A percentile compares a stretch with the other conserved stretches of the same genome.
phyloP scores from a whole-genome alignment of 2,888 invertebrate genomes.

The Zaprionus obscuricornis region DNA sequence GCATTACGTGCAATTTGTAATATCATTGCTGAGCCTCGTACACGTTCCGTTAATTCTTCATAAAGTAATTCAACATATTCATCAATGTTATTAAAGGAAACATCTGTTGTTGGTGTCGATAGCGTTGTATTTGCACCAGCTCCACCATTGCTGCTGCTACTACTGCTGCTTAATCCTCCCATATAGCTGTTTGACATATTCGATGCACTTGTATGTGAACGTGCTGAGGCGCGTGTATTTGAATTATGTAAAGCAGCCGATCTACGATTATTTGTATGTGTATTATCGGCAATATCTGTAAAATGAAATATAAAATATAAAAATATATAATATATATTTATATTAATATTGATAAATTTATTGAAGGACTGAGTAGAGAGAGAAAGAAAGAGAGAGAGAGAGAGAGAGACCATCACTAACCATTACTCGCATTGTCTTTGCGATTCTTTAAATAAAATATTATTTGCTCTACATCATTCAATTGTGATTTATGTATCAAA shows the following conservation, averaged over 20 bases:
- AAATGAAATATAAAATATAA: no score
- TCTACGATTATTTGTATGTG: constrained; percentile 72
- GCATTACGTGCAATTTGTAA: constrained; percentile 95
- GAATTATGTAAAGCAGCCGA: constrained; percentile 69
- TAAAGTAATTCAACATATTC: constrained; percentile 98
- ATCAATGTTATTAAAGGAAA: constrained; percentile 92
- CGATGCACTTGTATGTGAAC: constrained; percentile 51
- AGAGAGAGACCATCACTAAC: no score
- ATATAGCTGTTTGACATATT: constrained; percentile 42
- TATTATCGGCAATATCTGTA: constrained; percentile 79
- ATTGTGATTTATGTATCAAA: constrained; percentile 91
- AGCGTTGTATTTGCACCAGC: constrained; percentile 75
- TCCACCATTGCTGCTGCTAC: no score
- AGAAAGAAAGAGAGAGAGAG: no score
- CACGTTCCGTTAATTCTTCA: constrained; percentile 96
- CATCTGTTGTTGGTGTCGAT: constrained; percentile 85
- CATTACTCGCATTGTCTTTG: constrained; percentile 84
- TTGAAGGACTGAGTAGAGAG: background rate
- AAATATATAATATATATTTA: no score
- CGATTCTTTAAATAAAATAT: constrained; percentile 94
- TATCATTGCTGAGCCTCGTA: constrained; percentile 95
- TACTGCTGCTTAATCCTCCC: no score
- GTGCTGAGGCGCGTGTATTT: constrained; percentile 62
- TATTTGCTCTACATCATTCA: constrained; percentile 93
- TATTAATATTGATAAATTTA: no score